Evolutionary conservation across 30 jellyfish, hydroid and myxozoan species (phyloP), one percentile per base, ranked within the genome.

Genomic region (Pelagia noctiluca): DNA sequence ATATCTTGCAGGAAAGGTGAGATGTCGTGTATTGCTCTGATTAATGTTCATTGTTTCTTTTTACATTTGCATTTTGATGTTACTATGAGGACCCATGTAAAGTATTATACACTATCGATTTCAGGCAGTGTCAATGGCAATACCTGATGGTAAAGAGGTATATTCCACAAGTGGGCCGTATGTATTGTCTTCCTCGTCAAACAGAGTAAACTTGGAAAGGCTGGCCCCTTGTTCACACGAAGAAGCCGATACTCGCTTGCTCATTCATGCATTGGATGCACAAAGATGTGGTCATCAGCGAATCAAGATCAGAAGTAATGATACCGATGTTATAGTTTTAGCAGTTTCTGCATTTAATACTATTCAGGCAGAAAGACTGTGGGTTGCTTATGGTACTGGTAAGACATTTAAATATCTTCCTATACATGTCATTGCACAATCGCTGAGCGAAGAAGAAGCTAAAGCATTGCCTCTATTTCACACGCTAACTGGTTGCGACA

Each of bases 241-340:
- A 26, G 92, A 82, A 70, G 87, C 92, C 61, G 92, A 70, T 54
- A 66, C 78, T 0, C 85, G 91, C 24, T 8, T 80, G 46, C 19
- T 80, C 11, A 13, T 80, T 10, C 91, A 80, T 66, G 89, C 82
- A 2, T 35, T 18, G n/a, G 75, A 80, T 63, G 90, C 69, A 57
- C 64, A 78, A 16, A 24, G 11, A 34, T 35, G 48, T 30, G 87
- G 85, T 25, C 53, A 2, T 42, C 35, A 21, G 23, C 26, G 35
- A 37, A 60, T 0, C 35, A 52, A 48, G 69, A 82, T 82, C 61
- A 30, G 85, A 50, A 82, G 78, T 21, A 76, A 35, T 54, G 86
- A 82, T 54, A 47, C 92, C 11, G 88, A 72, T 29, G 95, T 71
- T 28, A 83, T 62, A 25, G 82, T 84, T 29, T 11, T 75, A 2